Percentiles rank a stretch among this genome's conserved stretches.
phyloP scores from a whole-genome alignment of 2,113 vertebrate species.

The Calidris pygmaea region DNA sequence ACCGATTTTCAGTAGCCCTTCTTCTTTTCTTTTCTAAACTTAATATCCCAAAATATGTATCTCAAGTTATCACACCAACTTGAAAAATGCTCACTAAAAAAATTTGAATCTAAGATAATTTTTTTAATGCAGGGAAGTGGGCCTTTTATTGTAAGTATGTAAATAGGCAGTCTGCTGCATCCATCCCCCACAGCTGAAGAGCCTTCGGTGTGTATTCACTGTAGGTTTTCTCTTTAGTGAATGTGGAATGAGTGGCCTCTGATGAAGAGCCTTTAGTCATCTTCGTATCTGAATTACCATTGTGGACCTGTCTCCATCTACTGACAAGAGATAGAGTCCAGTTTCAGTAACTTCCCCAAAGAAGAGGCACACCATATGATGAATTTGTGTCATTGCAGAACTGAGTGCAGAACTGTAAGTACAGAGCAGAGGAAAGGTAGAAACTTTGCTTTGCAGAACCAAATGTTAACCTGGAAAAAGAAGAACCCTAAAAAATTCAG shows the following conservation, averaged over 20 bases:
- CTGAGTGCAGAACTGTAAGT: background rate
- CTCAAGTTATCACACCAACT: background rate
- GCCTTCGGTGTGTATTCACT: background rate
- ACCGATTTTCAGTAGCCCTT: background rate
- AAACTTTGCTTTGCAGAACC: background rate
- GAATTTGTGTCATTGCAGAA: background rate
- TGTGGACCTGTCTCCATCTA: background rate
- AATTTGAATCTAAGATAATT: fast-evolving
- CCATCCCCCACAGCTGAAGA: background rate
- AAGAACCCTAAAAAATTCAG: background rate
- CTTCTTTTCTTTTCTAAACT: background rate
- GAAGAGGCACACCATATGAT: fast-evolving
- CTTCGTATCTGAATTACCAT: background rate
- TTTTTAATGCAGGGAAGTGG: background rate
- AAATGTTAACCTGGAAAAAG: background rate
- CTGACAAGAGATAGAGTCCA: fast-evolving
- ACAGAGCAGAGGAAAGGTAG: background rate
- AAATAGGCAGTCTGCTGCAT: background rate
- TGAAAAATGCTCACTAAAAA: background rate
- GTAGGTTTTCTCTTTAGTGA: background rate
- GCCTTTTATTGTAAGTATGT: background rate
- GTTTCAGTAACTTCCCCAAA: background rate
- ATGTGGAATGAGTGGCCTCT: background rate
- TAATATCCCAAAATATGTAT: background rate
- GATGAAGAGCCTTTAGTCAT: background rate